Evolutionary conservation across 2,888 invertebrate species (phyloP), one percentile per base, ranked within the genome.

Genomic region (Meta bourneti): DNA sequence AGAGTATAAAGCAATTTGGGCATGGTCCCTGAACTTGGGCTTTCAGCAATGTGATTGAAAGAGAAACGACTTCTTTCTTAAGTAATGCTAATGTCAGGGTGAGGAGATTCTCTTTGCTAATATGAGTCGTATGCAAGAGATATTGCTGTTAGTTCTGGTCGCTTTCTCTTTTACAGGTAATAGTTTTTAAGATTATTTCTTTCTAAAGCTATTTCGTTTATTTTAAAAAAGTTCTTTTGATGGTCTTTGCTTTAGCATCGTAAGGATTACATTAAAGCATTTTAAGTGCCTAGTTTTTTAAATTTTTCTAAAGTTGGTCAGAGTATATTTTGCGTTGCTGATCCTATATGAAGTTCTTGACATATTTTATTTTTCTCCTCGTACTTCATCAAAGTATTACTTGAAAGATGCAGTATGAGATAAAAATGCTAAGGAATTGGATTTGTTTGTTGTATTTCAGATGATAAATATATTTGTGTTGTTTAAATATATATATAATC

Each of bases 121-220:
- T 61, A 84, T 84, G 84, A 74, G 83, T 16, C 13, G 74, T 34
- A 51, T 75, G 20, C 16, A 34, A 2, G 74, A 61, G 61, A 34
- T 54, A 74, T 52, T 84, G 54, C 54, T 84, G 72, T 9, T 84
- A 7, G 52, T 71, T 74, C 84, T 84, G 16, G 9, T 84, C 54
- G 75, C 61, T 84, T 84, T 84, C 16, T 52, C 84, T 34, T 16
- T 54, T 16, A 61, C 84, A 75, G 84, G 84, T 84, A 84, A 82
- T 82, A 72, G n/a, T 13, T 71, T 71, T 81, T 48, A n/a, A n/a
- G 77, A 77, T n/a, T 5, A 52, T 51, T 51, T 77, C 77, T n/a
- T 77, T 52, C 52, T 51, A n/a, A 8, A 71, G 6, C 72, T 82
- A 52, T 51, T 20, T 72, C 34, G n/a, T 1, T n/a, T 61, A 11